Evolutionary conservation across 2,113 vertebrate genomes (phyloP).

Genomic region (Speoplatyrhinus poulsoni): DNA sequence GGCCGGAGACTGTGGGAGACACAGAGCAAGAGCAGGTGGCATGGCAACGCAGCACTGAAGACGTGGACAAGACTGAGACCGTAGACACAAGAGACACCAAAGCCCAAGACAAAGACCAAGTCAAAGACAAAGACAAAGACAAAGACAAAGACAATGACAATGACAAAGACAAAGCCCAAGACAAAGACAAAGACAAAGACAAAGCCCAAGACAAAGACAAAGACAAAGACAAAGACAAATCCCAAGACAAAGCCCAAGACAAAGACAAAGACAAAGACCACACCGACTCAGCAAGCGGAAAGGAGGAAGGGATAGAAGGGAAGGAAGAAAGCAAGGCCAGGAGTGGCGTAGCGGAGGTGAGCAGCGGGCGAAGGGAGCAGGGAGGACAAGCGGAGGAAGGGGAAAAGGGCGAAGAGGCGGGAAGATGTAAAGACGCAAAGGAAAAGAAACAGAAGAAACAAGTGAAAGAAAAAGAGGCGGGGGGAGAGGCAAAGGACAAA

Average conservation of each 20-base stretch:
- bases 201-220: constrained; percentile 6
- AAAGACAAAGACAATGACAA: constrained; percentile 21
- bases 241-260: constrained; percentile 7
- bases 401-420: neutral
- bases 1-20: constrained; percentile 2
- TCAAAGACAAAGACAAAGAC: too few relatives aligned
- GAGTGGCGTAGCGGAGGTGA: neutral
- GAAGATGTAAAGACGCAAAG: constrained; percentile 20
- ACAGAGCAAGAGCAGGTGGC: constrained; percentile 4
- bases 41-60: constrained; percentile 16
- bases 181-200: constrained; percentile 2
- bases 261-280: constrained; percentile 9
- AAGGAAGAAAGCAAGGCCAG: constrained; percentile 9
- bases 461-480: constrained; percentile 24
- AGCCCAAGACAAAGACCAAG: too few relatives aligned
- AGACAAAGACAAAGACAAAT: constrained; percentile 8
- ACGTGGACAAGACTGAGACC: constrained; percentile 1
- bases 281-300: neutral
- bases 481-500: constrained; percentile 47
- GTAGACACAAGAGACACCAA: too few relatives aligned
- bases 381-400: constrained; percentile 25
- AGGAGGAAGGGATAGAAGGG: constrained; percentile 17
- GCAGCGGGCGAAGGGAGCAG: neutral
- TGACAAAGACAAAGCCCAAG: constrained; percentile 2
- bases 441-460: constrained; percentile 43